Conservation (phyloP, 2,113 vertebrate genomes). For the Erpornis zantholeuca region DNA sequence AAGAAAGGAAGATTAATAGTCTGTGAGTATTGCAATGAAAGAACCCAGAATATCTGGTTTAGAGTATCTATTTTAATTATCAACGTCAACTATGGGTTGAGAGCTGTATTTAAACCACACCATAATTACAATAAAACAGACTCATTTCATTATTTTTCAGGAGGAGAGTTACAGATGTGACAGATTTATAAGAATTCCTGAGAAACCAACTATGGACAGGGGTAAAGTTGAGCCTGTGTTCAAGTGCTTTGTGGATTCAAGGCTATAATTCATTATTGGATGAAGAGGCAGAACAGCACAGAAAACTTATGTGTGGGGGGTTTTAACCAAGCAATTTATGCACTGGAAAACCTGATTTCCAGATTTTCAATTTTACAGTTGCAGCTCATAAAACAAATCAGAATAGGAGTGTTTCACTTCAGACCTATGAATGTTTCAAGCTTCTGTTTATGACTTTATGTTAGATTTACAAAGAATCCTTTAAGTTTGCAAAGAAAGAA, state of each 20-base stretch:
- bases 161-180: background rate
- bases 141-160: background rate
- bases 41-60: background rate
- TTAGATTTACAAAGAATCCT: background rate
- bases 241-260: background rate
- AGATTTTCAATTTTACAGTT: background rate
- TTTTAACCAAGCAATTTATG: background rate
- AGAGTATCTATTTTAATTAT: background rate
- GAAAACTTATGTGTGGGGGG: too few relatives aligned
- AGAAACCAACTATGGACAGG: background rate
- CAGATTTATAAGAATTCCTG: background rate
- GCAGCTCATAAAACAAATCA: background rate
- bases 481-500: background rate
- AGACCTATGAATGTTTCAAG: background rate
- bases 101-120: background rate
- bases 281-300: background rate
- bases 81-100: background rate
- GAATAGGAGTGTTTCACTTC: background rate
- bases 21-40: background rate
- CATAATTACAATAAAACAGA: background rate
- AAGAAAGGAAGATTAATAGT: background rate
- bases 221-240: background rate
- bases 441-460: background rate
- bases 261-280: accelerated
- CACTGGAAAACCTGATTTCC: background rate